A percentile compares a stretch with the other conserved stretches of the same genome.
Conservation (phyloP, 1,140 invertebrate species). For the Aphaenogaster ashmeadi region DNA sequence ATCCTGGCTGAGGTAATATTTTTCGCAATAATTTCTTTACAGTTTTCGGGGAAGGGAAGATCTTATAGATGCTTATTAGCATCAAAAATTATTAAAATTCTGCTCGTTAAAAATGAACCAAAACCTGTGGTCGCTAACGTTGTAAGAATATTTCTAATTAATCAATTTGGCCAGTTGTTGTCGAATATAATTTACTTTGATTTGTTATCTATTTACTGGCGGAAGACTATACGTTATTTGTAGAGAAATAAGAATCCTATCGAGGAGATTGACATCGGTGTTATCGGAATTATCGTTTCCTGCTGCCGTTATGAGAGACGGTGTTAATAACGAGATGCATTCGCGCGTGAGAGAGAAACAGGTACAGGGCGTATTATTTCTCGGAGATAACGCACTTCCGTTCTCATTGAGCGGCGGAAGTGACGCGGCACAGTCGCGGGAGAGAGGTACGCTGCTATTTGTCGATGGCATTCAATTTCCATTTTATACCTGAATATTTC, state of each 20-base stretch:
- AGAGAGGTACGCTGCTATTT: constrained; percentile 2
- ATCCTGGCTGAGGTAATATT: no score
- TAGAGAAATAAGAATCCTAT: background rate
- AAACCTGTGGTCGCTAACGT: no score
- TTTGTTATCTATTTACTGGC: no score
- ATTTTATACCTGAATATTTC: constrained; percentile 67
- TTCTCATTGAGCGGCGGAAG: constrained; percentile 12
- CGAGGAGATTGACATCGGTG: background rate
- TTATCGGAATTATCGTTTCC: constrained; percentile 5
- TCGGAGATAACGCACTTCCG: constrained; percentile 36
- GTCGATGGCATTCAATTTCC: constrained; percentile 59
- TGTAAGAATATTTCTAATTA: no score
- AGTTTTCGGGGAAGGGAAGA: no score
- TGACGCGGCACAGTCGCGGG: background rate
- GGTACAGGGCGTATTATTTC: background rate
- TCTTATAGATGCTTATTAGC: no score
- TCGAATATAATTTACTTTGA: no score
- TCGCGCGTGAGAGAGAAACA: background rate
- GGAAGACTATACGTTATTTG: no score
- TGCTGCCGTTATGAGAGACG: background rate
- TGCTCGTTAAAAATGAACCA: no score
- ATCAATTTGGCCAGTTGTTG: no score
- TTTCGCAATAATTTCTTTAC: no score
- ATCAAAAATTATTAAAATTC: no score
- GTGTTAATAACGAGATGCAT: background rate